Base-by-base conservation (phyloP, 2,888 invertebrate species). In the Mayetiola destructor region DNA sequence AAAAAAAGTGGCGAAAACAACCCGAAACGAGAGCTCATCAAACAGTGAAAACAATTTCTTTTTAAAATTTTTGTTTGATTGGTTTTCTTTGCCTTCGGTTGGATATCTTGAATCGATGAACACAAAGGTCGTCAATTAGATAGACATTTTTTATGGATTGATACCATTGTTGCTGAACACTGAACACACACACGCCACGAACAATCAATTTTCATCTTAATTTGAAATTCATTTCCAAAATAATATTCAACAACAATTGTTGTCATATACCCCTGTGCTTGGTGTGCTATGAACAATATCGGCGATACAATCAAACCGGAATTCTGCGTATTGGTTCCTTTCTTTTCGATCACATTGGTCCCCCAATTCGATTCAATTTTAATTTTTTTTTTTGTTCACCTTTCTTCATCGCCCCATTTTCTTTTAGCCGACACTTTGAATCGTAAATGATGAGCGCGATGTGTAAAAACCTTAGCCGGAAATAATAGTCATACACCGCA, bases 261-360 rank as follows among this genome's bases (percentile, higher is more conserved):
- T n/a, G n/a, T n/a, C n/a, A n/a, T n/a, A n/a, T n/a, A n/a, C n/a
- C n/a, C n/a, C n/a, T n/a, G 42, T 23, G 23, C 23, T 16, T 18
- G 14, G 10, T 20, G 12, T 36, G 20, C 39, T 21, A 40, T 40
- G 40, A 40, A 40, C 48, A 48, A 48, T 48, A 48, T n/a, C n/a
- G n/a, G n/a, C 5, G 48, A 27, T 16, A 53, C 53, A 53, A 53
- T 53, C 53, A 53, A 48, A 53, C 53, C 27, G 53, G 53, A 53
- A 53, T 53, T 53, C 29, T 53, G 53, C 53, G 53, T 53, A 53
- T 53, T 53, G 53, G 53, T 53, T 53, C 30, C 48, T 27, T 48
- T 48, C 48, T 48, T 27, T n/a, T 12, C 21, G 18, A 3, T 39
- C 39, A 20, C 18, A 10, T 18, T 27, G 2, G 2, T 27, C 27